Evolutionary conservation across 2,888 invertebrate species (phyloP), one percentile per base, ranked within the genome.

Genomic region (Myopa tessellatipennis): DNA sequence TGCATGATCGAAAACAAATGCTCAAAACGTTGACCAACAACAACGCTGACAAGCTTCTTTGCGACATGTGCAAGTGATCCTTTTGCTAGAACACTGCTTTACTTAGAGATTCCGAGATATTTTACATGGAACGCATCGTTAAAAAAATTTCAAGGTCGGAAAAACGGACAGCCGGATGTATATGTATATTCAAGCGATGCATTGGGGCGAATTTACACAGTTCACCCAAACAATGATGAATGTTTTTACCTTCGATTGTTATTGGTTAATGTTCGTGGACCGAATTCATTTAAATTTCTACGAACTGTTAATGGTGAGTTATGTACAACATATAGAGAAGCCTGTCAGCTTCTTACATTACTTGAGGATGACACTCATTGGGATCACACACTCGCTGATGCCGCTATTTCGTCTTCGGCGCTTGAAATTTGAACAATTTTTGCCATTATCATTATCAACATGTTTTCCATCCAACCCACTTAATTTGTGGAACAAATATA

Each of bases 261-360:
- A 26, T 26, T 61, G 26, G 61, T 61, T 18, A 61, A 2, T 61
- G 18, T 61, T 16, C 61, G 61, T 61, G 61, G 18, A 26, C 61
- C 61, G 26, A 61, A 8, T 16, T 61, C 61, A 61, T 61, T 61
- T 61, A 1, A 61, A 26, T 18, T 26, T 18, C 63, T n/a, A 26
- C 63, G 63, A 5, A 63, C 10, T 63, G 63, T 63, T 12, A 18
- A 36, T 65, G 65, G 36, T 65, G 50, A 69, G 80, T 18, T 85
- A 69, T 87, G 80, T 79, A 80, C 55, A 40, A 85, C 87, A 77
- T 89, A 83, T 83, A 80, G 84, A 72, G 85, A 83, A 76, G 88
- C 88, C 38, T 87, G 86, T 82, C 81, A 84, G 81, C 77, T 71
- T 80, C 82, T n/a, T n/a, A n/a, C n/a, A n/a, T n/a, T n/a, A n/a